A percentile compares a stretch with the other conserved stretches of the same genome.
These are phyloP conservation scores for Heteromurus nitidus DNA, from an alignment of 2,888 invertebrate species.

Conservation along the genomic window DNA sequence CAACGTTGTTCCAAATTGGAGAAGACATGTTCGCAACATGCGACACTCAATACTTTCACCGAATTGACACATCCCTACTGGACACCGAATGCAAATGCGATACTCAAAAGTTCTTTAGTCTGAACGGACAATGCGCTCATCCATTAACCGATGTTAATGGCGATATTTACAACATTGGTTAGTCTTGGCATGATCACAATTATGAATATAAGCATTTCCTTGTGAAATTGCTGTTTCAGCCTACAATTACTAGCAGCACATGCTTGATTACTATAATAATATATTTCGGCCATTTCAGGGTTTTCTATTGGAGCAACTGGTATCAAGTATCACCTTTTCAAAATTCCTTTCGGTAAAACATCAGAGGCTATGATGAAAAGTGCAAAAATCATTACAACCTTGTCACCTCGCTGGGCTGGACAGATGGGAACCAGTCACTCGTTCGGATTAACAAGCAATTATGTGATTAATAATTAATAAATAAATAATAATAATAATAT, in stretches of 20 bases:
- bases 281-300: too few relatives aligned
- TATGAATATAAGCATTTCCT: not conserved
- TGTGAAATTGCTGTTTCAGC: too few relatives aligned
- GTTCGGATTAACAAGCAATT: too few relatives aligned
- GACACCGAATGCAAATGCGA: slow-evolving; percentile 74
- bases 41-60: slow-evolving; percentile 76
- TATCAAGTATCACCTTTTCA: slow-evolving; percentile 54
- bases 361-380: slow-evolving; percentile 65
- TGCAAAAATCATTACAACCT: slow-evolving; percentile 38
- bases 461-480: too few relatives aligned
- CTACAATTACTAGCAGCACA: too few relatives aligned
- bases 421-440: slow-evolving; percentile 61
- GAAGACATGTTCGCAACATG: slow-evolving; percentile 77
- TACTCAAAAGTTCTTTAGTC: slow-evolving; percentile 50
- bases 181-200: too few relatives aligned
- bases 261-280: too few relatives aligned
- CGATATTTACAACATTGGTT: slow-evolving; percentile 55
- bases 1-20: slow-evolving; percentile 76
- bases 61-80: slow-evolving; percentile 76
- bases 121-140: slow-evolving; percentile 64
- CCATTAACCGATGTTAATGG: slow-evolving; percentile 58
- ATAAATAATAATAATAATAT: too few relatives aligned
- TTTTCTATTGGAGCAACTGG: slow-evolving; percentile 60
- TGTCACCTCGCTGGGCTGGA: slow-evolving; percentile 65
- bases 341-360: slow-evolving; percentile 40